These are phyloP conservation scores for Cheilosia scutellata DNA, from an alignment of 2,888 invertebrate species.

Conservation along the genomic window DNA sequence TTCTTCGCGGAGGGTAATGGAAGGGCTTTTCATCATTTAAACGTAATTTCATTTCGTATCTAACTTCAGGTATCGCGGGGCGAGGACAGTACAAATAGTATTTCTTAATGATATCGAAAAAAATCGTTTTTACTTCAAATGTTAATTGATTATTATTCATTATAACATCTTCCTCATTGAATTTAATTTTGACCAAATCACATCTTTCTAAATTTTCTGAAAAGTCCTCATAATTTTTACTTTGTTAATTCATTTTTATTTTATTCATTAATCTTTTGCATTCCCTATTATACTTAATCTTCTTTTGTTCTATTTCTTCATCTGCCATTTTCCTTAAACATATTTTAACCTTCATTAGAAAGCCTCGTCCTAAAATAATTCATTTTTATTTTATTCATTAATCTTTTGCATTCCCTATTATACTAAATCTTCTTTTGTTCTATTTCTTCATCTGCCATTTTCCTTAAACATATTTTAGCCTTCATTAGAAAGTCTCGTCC, in stretches of 20 bases:
- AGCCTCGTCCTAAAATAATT: conserved; percentile 44
- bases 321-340: conserved; percentile 1
- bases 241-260: not conserved
- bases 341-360: conserved; percentile 34
- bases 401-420: not conserved
- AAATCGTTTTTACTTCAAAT: not conserved
- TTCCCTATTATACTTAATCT: not conserved
- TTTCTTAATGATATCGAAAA: conserved; percentile 25
- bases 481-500: conserved; percentile 39
- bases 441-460: not conserved
- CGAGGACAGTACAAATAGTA: conserved; percentile 46
- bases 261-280: not conserved
- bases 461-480: conserved; percentile 17
- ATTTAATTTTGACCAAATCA: not conserved
- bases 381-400: not conserved
- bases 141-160: not conserved
- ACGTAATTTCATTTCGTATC: conserved; percentile 53
- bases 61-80: conserved; percentile 35
- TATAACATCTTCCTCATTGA: not conserved
- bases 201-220: not conserved
- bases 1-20: conserved; percentile 19
- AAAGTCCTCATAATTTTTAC: not conserved
- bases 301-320: not conserved
- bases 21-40: conserved; percentile 20
- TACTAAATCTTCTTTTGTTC: not conserved